Conservation (phyloP, 92 coral and sea anemone species). For the Epizoanthus scotinus region DNA sequence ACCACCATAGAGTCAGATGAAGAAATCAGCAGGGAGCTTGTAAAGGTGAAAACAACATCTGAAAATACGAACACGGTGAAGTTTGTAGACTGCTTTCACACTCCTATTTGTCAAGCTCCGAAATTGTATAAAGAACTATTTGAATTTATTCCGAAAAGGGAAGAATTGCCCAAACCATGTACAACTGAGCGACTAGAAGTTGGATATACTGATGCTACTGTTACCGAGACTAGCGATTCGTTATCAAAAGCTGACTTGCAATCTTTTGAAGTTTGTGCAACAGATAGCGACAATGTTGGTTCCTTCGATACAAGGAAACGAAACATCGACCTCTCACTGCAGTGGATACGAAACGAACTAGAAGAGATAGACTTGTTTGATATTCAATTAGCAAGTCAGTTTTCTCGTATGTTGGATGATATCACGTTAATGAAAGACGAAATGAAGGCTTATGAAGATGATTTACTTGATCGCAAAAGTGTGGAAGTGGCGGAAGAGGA, state of each 20-base stretch:
- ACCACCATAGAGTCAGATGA: conserved; percentile 9
- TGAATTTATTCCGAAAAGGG: conserved; percentile 9
- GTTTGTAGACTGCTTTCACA: conserved; percentile 14
- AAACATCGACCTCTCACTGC: conserved; percentile 54
- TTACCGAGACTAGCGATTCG: background rate
- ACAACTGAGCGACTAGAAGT: conserved; percentile 1
- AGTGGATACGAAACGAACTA: conserved; percentile 60
- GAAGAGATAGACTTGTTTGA: conserved; percentile 33
- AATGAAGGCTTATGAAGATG: conserved; percentile 9
- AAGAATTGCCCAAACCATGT: conserved; percentile 11
- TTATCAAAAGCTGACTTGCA: background rate
- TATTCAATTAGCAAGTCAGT: conserved; percentile 27
- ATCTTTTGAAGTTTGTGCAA: background rate
- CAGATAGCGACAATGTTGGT: background rate
- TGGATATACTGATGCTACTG: background rate
- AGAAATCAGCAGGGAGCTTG: background rate
- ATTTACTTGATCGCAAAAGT: conserved; percentile 17
- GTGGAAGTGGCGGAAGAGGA: background rate
- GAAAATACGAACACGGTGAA: background rate
- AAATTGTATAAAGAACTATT: background rate
- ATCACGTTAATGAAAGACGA: conserved; percentile 26
- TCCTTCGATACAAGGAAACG: conserved; percentile 47
- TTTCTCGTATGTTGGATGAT: conserved; percentile 17
- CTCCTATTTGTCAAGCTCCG: conserved; percentile 21
- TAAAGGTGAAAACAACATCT: background rate